A percentile compares a stretch with the other conserved stretches of the same genome.
phyloP scores from a whole-genome alignment of 1,140 invertebrate genomes.

The Drosophila seguyi region DNA sequence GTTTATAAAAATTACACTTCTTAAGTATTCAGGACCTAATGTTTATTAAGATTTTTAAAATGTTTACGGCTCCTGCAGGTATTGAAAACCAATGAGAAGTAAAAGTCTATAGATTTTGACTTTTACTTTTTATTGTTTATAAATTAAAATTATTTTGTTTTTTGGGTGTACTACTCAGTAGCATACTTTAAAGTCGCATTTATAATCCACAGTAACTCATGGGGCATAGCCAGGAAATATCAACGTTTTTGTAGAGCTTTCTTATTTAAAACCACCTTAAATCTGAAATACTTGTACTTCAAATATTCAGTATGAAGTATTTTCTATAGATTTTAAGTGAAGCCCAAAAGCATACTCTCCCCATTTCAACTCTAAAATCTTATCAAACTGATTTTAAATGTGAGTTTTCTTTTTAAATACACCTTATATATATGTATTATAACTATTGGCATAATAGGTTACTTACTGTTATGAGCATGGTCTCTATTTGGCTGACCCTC shows the following conservation, averaged over 20 bases:
- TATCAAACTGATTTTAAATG: neutral
- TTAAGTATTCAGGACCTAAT: neutral
- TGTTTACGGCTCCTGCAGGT: neutral
- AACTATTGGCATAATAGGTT: too few species aligned
- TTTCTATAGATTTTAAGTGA: neutral
- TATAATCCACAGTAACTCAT: neutral
- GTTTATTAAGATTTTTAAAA: neutral
- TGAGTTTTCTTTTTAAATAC: neutral
- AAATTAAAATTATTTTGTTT: too few species aligned
- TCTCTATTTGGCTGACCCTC: slow-evolving; percentile 89
- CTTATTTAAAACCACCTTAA: neutral
- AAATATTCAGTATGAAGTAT: neutral
- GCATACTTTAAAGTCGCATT: too few species aligned
- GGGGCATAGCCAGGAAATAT: neutral
- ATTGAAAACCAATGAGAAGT: too few species aligned
- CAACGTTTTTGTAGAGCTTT: neutral
- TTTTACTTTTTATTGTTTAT: too few species aligned
- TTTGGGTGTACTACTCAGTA: too few species aligned
- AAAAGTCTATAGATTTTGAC: too few species aligned
- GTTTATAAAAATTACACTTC: neutral
- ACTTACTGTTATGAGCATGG: slow-evolving; percentile 87
- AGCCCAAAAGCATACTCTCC: too few species aligned
- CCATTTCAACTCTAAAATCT: too few species aligned
- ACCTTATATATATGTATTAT: too few species aligned
- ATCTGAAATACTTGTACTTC: neutral